Evolutionary conservation across 2,888 invertebrate species (phyloP), one percentile per base, ranked within the genome.

Genomic region (Andrena bucephala): DNA sequence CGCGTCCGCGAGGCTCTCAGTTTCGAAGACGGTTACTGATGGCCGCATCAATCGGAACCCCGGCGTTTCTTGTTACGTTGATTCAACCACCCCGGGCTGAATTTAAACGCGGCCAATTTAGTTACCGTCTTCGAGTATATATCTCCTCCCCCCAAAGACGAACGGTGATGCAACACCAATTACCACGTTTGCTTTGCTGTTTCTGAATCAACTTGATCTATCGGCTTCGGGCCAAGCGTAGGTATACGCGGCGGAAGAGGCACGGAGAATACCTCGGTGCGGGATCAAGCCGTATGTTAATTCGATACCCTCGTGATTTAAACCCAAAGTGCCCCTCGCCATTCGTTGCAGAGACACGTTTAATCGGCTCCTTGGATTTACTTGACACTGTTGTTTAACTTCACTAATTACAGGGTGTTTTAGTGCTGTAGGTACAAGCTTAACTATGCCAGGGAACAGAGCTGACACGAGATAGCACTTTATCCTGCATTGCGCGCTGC

Each of bases 41-140:
- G 71, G 73, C 73, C 83, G 79, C 71, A 85, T 85, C 82, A 79
- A 74, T 77, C 70, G 63, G 24, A 60, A 36, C 68, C 73, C 65
- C 62, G 50, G 54, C 24, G 73, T 82, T 85, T 82, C 77, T 87
- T 77, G 72, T 66, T 71, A 52, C 67, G 66, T 48, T 57, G 77
- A 75, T 77, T 82, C 83, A 29, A 48, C 74, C 20, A 57, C n/a
- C 70, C 70, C 59, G 13, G 69, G 75, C 70, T 77, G 74, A 77
- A 84, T 83, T 79, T 77, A 77, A 83, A 83, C 70, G 65, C 52
- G 68, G 67, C 71, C 83, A 76, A 84, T 78, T 84, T 83, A 27
- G 62, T 6, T 42, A 13, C 48, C 59, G 74, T 50, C 65, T 70
- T 69, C 50, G 33, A 2, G 27, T 24, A 31, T 69, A 62, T 50